phyloP scores from a whole-genome alignment of 2,888 invertebrate species.

The Ditula angustiorana region DNA sequence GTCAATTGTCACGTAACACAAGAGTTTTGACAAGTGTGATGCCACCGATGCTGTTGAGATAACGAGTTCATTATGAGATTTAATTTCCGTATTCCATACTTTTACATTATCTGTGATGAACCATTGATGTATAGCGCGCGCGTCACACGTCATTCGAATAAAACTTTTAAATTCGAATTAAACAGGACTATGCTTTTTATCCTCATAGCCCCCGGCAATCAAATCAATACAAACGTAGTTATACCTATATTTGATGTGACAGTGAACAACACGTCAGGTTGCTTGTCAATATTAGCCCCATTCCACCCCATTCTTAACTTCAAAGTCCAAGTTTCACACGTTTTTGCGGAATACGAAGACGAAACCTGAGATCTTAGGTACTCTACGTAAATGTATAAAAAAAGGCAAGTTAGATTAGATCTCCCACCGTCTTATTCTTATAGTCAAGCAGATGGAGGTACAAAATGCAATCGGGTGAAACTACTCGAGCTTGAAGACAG shows the following conservation, averaged over 20 bases:
- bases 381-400: background rate
- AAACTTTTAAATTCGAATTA: background rate
- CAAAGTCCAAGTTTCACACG: too few species aligned
- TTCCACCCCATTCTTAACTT: too few species aligned
- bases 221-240: too few species aligned
- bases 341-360: too few species aligned
- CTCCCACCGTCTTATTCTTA: background rate
- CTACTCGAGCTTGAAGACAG: constrained; percentile 8
- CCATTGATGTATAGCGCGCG: too few species aligned
- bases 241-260: too few species aligned
- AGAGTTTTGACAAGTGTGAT: constrained; percentile 33
- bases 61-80: constrained; percentile 22
- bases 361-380: background rate
- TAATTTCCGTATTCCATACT: constrained; percentile 11
- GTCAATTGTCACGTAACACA: constrained; percentile 33
- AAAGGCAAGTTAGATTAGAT: too few species aligned
- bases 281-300: too few species aligned
- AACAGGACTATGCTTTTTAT: too few species aligned
- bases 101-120: background rate
- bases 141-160: background rate
- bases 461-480: constrained; percentile 13
- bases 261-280: too few species aligned
- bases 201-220: too few species aligned
- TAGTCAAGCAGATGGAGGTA: constrained; percentile 2
- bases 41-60: constrained; percentile 16